Conservation (phyloP, 2,888 invertebrate genomes). For the Lathronympha strigana region DNA sequence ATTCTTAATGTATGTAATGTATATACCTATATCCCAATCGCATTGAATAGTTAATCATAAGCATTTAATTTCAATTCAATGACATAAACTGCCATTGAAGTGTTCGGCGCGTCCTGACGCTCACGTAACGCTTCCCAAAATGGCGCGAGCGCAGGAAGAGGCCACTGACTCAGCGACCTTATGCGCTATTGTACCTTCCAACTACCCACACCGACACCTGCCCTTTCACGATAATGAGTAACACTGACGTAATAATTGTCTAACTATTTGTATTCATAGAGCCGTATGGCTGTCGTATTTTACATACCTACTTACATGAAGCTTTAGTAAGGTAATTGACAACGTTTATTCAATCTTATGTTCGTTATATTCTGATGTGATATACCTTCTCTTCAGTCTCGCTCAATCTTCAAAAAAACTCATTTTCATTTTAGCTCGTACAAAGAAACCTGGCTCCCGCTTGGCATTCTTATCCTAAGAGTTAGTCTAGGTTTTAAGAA, state of each 20-base stretch:
- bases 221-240: constrained; percentile 68
- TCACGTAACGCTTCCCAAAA: constrained; percentile 76
- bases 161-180: constrained; percentile 77
- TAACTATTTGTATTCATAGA: constrained; percentile 67
- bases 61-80: constrained; percentile 5
- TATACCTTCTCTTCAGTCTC: no score
- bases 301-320: no score
- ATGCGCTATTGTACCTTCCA: constrained; percentile 53
- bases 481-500: no score
- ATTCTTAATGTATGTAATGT: no score
- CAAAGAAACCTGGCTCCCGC: no score
- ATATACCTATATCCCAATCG: neutral
- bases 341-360: no score
- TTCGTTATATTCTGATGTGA: no score
- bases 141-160: constrained; percentile 73
- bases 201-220: constrained; percentile 56
- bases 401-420: no score
- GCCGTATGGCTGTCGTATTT: constrained; percentile 34
- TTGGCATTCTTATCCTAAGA: no score
- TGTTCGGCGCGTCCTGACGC: constrained; percentile 68
- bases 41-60: neutral
- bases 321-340: no score
- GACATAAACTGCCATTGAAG: constrained; percentile 57
- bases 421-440: no score
- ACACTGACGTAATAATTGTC: constrained; percentile 65